phyloP scores from a whole-genome alignment of 2,113 vertebrate species.

The Phyllostomus discolor region DNA sequence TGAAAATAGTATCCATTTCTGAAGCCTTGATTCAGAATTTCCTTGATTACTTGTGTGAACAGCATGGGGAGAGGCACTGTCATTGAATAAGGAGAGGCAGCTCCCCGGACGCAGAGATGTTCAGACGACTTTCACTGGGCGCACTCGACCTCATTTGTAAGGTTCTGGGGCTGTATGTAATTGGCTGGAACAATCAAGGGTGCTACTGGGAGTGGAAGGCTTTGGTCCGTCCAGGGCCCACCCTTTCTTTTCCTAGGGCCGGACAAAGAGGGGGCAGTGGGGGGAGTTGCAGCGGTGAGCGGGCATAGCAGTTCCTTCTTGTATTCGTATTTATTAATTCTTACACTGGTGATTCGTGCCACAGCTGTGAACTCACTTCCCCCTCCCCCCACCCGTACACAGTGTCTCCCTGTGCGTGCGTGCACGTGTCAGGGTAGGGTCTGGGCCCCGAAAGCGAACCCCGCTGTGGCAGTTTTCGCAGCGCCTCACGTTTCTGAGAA shows the following conservation, averaged over 20 bases:
- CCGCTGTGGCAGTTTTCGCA: not conserved
- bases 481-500: not conserved
- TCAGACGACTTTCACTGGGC: not conserved
- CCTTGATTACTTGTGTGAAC: not conserved
- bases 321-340: not conserved
- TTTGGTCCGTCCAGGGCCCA: not conserved
- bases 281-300: not conserved
- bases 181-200: not conserved
- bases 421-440: not conserved
- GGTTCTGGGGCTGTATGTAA: not conserved
- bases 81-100: not conserved
- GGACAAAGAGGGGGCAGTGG: not conserved
- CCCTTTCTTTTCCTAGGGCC: not conserved
- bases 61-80: not conserved
- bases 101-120: not conserved
- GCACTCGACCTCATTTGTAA: not conserved
- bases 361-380: not conserved
- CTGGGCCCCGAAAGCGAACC: not conserved
- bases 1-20: slow-evolving; percentile 2
- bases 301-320: not conserved
- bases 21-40: not conserved
- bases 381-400: not conserved
- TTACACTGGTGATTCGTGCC: not conserved
- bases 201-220: not conserved
- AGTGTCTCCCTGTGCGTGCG: not conserved